A percentile compares a stretch with the other conserved stretches of the same genome.
phyloP scores from a whole-genome alignment of 2,113 vertebrate species.

The Alaudala cheleensis region DNA sequence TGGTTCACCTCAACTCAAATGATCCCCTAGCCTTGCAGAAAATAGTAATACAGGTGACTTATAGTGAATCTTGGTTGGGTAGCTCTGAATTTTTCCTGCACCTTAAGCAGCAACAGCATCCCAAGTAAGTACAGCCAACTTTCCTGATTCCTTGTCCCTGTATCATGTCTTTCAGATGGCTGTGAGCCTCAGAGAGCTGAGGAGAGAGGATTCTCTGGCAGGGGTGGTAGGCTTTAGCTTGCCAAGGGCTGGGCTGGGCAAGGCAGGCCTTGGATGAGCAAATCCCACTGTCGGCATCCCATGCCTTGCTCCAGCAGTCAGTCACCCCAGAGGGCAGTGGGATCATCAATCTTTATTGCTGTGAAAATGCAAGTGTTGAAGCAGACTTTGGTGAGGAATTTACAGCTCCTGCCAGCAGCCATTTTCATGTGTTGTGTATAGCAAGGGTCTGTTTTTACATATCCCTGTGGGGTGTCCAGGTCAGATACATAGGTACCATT shows the following conservation, averaged over 20 bases:
- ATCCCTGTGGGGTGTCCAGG: neutral
- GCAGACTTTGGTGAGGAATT: neutral
- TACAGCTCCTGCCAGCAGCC: neutral
- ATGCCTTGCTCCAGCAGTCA: rapidly evolving
- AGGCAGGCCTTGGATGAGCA: rapidly evolving
- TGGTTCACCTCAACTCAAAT: neutral
- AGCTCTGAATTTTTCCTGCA: neutral
- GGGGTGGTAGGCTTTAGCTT: neutral
- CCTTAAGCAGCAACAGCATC: neutral
- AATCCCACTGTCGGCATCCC: neutral
- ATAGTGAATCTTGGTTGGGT: neutral
- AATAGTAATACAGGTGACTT: neutral
- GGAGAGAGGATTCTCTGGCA: neutral
- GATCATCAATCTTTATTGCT: neutral
- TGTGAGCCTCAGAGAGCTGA: neutral
- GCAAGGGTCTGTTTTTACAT: neutral
- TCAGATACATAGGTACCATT: neutral
- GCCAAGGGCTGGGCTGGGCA: neutral
- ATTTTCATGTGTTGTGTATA: rapidly evolving
- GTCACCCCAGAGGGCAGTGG: neutral
- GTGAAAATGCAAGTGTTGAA: neutral
- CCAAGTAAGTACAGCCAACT: rapidly evolving
- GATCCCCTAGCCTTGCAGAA: neutral
- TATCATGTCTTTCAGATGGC: neutral
- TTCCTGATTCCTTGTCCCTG: neutral